Evolutionary conservation across 2,888 invertebrate species (phyloP).

Genomic region (Gastrophysa polygoni): DNA sequence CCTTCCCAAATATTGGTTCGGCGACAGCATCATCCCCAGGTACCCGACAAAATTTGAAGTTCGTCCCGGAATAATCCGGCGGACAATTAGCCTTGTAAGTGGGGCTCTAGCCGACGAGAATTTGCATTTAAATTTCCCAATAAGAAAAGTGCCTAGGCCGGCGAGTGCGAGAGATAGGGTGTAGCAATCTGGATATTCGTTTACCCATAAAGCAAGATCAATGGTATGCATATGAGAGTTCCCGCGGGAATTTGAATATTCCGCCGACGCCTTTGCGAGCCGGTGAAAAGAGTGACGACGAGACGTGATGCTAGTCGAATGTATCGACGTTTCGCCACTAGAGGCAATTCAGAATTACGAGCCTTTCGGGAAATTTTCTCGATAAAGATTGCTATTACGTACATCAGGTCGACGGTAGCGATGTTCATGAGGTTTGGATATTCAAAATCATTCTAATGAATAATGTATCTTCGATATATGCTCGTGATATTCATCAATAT

Average conservation of each 20-base stretch:
- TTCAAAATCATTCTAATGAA: too few species aligned
- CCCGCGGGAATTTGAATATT: slow-evolving; percentile 41
- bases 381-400: too few species aligned
- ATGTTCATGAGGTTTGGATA: too few species aligned
- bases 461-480: too few species aligned
- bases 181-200: slow-evolving; percentile 47
- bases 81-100: slow-evolving; percentile 36
- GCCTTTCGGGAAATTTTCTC: too few species aligned
- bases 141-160: slow-evolving; percentile 40
- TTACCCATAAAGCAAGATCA: slow-evolving; percentile 49
- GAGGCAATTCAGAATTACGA: too few species aligned
- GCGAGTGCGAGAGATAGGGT: slow-evolving; percentile 26
- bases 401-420: too few species aligned
- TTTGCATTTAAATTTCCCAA: slow-evolving; percentile 47
- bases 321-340: too few species aligned
- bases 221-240: slow-evolving; percentile 52
- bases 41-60: too few species aligned
- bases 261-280: slow-evolving; percentile 28
- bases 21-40: too few species aligned
- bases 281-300: slow-evolving; percentile 18
- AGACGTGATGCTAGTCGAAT: slow-evolving; percentile 14
- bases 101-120: slow-evolving; percentile 31
- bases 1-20: too few species aligned
- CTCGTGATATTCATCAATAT: too few species aligned
- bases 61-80: slow-evolving; percentile 18